Base-by-base conservation (phyloP, 2,797 vertebrate species). In the Spea hammondii region DNA sequence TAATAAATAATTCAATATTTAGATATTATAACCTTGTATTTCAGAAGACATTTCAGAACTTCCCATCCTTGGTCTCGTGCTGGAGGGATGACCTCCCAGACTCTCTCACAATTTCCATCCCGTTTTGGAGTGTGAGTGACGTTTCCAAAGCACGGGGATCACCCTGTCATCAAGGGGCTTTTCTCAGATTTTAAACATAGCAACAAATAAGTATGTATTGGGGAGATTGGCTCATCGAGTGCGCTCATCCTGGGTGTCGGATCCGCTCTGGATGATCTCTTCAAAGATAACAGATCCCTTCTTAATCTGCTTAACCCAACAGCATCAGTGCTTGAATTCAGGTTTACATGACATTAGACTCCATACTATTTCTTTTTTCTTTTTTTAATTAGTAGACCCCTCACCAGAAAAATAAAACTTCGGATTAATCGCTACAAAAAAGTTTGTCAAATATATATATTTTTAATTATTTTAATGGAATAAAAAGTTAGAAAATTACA, bases 141-240 rank as follows among this genome's bases (percentile, higher is more conserved):
- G 12, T 57, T 14, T 57, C 5, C n/a, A 57, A 85, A 69, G 48
- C 9, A 76, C 79, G 73, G 77, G 75, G 82, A 85, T 82, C 76
- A 76, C 79, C 78, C 79, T 74, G 76, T 83, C 83, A 57, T 8
- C 68, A 53, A 74, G 67, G 44, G 67, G 66, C 51, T 84, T 84
- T 80, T 55, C 50, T 59, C 44, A 55, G 65, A 80, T 57, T 78
- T 69, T 74, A 69, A 66, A 70, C 76, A 62, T 65, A 71, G 46
- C 50, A 72, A 67, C 68, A 44, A 85, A 82, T 65, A 13, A 11
- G 70, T 66, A 79, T 82, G 74, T 64, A 78, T 74, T 72, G 14
- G 12, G 70, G 67, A 77, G 81, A 70, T 55, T 32, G 32, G 32
- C 32, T 32, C 32, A 32, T 32, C 32, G 32, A 32, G 55, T 45